Conservation (phyloP, 2,888 invertebrate genomes). For the Parnassius glacialis region DNA sequence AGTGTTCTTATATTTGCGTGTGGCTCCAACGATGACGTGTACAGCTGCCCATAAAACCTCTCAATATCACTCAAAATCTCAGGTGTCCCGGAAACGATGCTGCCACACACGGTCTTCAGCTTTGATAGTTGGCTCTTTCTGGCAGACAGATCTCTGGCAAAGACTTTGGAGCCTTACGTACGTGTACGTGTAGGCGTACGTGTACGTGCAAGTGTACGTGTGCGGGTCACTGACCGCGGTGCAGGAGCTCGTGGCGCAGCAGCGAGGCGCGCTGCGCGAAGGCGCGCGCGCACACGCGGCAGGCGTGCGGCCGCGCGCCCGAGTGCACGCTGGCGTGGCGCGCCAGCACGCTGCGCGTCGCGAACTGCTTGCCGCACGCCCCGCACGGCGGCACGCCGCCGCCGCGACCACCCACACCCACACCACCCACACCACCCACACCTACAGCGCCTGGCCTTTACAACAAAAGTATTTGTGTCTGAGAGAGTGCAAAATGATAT, state of each 20-base stretch:
- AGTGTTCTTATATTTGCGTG: no score
- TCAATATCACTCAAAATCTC: no score
- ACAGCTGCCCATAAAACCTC: no score
- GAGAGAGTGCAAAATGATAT: no score
- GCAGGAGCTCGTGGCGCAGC: constrained; percentile 79
- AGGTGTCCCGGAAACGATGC: no score
- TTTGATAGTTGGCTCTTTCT: no score
- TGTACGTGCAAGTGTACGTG: no score
- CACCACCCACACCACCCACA: no score
- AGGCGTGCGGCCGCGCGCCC: constrained; percentile 70
- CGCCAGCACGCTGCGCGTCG: constrained; percentile 83
- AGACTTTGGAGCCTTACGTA: constrained; percentile 38
- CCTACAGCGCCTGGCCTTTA: constrained; percentile 65
- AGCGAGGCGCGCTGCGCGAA: constrained; percentile 88
- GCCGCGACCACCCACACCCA: neutral
- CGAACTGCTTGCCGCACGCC: constrained; percentile 84
- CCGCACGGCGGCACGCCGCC: constrained; percentile 54
- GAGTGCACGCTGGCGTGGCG: constrained; percentile 80
- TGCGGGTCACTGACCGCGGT: constrained; percentile 38
- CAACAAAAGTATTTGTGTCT: no score
- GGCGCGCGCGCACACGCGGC: constrained; percentile 51
- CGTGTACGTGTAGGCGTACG: constrained; percentile 64
- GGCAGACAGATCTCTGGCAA: no score
- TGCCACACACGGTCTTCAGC: no score
- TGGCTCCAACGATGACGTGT: no score